These are phyloP conservation scores for Fregata magnificens DNA, from an alignment of 2,113 vertebrate genomes.

Conservation along the genomic window DNA sequence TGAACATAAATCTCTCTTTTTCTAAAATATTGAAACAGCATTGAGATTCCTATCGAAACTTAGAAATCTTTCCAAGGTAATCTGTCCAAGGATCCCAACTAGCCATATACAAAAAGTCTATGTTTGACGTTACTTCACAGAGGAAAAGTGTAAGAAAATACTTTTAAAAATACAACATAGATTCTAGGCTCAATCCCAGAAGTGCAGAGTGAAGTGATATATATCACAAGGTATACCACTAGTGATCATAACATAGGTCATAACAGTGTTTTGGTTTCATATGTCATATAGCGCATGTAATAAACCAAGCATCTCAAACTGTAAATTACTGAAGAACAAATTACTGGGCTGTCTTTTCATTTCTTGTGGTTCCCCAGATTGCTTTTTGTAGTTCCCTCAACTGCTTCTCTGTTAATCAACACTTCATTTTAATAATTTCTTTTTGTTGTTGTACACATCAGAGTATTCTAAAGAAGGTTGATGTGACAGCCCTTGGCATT, in stretches of 20 bases:
- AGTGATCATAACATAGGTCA: not conserved
- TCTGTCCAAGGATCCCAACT: not conserved
- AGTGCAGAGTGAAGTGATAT: not conserved
- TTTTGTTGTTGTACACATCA: not conserved
- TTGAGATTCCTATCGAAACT: not conserved
- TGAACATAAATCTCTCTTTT: not conserved
- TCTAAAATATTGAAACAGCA: not conserved
- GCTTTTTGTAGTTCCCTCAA: not conserved
- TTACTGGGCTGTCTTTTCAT: not conserved
- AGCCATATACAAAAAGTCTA: not conserved
- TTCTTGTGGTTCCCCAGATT: not conserved
- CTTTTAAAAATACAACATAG: not conserved
- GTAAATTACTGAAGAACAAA: not conserved
- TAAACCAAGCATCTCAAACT: not conserved
- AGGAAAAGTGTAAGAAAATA: not conserved
- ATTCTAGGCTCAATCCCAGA: not conserved
- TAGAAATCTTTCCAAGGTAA: not conserved
- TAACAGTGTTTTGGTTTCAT: not conserved
- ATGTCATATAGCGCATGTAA: not conserved
- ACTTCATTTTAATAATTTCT: not conserved
- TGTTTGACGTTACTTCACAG: not conserved
- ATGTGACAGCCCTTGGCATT: not conserved
- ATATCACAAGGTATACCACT: not conserved
- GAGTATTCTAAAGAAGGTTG: not conserved
- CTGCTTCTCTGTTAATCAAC: not conserved